Evolutionary conservation across 2,113 vertebrate genomes (phyloP), one percentile per base, ranked within the genome.

Genomic region (Thunnus thynnus): DNA sequence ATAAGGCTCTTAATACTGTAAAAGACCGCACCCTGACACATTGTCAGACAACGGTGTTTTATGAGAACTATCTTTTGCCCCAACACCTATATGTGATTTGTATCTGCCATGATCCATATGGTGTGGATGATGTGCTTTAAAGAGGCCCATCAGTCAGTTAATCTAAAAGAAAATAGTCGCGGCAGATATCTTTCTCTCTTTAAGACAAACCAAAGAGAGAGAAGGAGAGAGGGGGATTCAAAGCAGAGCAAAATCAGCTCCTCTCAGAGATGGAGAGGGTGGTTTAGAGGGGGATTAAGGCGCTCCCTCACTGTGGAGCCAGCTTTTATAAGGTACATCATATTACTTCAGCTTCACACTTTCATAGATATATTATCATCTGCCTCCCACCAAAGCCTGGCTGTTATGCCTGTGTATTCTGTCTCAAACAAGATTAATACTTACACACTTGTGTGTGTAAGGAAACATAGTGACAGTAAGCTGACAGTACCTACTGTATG

Each of bases 371-470:
- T 91, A 92, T 88, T 91, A 89, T 90, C 92, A 91, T 91, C 90
- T 90, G 89, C 86, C 92, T 88, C 77, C 86, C 89, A 92, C 88
- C 88, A 86, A 88, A 89, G 89, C 86, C 82, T 20, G 82, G 57
- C 89, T 90, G 83, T 88, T 91, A 89, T 91, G 86, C 84, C 82
- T 60, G 78, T 72, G 80, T 73, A 88, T 90, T 91, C 82, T 86
- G 85, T 91, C 90, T 91, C 82, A 91, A 92, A 93, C 91, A 91
- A 93, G 92, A 93, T 93, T 91, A 94, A 91, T 91, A 78, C 85
- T 85, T 80, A 88, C 82, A 71, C 81, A 89, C 68, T 86, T 67
- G 65, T 68, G 72, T 72, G 71, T 85, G 84, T 82, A 84, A 86
- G 79, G 83, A 89, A 91, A 87, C 83, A 89, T 18, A 67, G 75